Base-by-base conservation (phyloP, 2,113 vertebrate species). In the Leucopsar rothschildi region DNA sequence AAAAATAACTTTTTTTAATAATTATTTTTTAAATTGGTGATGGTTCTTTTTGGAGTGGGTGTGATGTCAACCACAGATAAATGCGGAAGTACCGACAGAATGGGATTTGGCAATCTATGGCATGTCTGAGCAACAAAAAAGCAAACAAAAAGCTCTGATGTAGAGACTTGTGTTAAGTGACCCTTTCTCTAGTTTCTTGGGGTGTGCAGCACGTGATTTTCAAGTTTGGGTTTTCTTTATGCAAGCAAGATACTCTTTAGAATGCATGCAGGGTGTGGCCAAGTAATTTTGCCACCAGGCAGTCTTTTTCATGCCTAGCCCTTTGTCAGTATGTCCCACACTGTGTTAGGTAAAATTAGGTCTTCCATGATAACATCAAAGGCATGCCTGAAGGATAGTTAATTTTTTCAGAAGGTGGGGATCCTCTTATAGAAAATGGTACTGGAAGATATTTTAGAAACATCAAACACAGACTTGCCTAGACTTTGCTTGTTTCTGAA, bases 381-480 rank as follows among this genome's bases (percentile, higher is more conserved):
- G 97, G 60, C 94, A 92, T 97, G 96, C 97, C 97, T 97, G 82
- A 96, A 96, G 95, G 96, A 93, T 95, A 95, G 88, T 97, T 97
- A 95, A 91, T 94, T 96, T 97, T 97, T 97, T 94, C 89, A 81
- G 91, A 89, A 97, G 93, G 88, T 97, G 71, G 95, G 56, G 87
- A 97, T 97, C 94, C 69, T 97, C 90, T 92, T 96, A 35, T 92
- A 97, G 95, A 97, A 97, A 95, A 92, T 92, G 75, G 86, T 49
- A 96, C 92, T 95, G 96, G 94, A 92, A 95, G 88, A 96, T 97
- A 92, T 96, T 98, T 98, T 91, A 97, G 97, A 97, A 96, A 98
- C 97, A 97, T 98, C 98, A 98, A 97, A 98, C 88, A 91, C 81
- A 94, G 95, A 92, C 97, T 97, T 98, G 97, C 97, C 96, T 92